Base-by-base conservation (phyloP, 2,888 invertebrate genomes). In the Tipula helvola region DNA sequence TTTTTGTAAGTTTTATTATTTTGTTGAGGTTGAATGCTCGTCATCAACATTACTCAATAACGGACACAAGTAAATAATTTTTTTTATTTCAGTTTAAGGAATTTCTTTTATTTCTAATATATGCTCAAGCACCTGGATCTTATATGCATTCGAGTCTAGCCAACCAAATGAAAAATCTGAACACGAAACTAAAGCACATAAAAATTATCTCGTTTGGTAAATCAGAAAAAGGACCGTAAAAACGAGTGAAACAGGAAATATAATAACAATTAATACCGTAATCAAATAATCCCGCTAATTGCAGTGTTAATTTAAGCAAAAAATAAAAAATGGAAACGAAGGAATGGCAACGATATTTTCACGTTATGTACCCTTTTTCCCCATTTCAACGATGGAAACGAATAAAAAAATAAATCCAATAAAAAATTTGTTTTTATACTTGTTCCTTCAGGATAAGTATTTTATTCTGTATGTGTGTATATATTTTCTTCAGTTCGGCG, bases 251-350 rank as follows among this genome's bases (percentile, higher is more conserved):
- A 44, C 42, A 86, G 44, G 42, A 86, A 86, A 12, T 44, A 42
- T 42, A 86, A 86, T 44, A 86, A 86, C 36, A 86, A 86, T 39
- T 71, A 83, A 89, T 88, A 88, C 88, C 87, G 88, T 89, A 89
- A 89, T 89, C 89, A 89, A 89, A 89, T 89, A 89, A 89, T 89
- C 89, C 89, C 88, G 87, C 88, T 89, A 89, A 89, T 89, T 89
- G 89, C 89, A 88, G 88, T 88, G 88, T 88, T 88, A 88, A 88
- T 88, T 85, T 42, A 84, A 84, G 41, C 84, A 71, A 5, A 16
- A 52, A 16, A 39, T n/a, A 39, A 39, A 39, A 39, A 39, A 16
- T 5, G 7, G 52, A 13, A 28, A 71, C 28, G 71, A 71, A 28
- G 71, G 71, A 28, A 71, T 71, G 71, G 13, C 28, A 71, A 71